Conservation (phyloP, 2,797 vertebrate species). For the Coccyzus lansbergi region DNA sequence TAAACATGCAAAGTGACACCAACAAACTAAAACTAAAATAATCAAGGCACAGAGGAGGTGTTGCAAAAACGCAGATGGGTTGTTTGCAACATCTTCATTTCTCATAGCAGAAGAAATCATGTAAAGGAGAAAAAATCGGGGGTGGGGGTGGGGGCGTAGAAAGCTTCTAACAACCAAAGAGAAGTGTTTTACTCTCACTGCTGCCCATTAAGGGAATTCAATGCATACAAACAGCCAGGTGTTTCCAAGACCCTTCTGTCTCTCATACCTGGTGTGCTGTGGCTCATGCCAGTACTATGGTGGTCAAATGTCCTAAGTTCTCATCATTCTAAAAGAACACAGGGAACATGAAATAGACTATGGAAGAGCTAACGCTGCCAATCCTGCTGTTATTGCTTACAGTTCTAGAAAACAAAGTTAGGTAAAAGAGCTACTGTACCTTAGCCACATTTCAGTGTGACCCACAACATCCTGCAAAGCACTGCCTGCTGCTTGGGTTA, state of each 20-base stretch:
- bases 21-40: slow-evolving; percentile 52
- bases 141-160: too few species aligned
- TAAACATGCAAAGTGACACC: slow-evolving; percentile 14
- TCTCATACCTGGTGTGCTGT: neutral
- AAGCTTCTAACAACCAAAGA: neutral
- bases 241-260: rapidly evolving
- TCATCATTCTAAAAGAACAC: neutral
- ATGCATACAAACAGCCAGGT: neutral
- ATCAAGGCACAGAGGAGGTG: slow-evolving; percentile 33
- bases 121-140: neutral
- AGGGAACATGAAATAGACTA: neutral
- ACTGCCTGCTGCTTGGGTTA: neutral
- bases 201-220: neutral
- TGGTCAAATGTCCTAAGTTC: neutral
- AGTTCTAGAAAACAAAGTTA: neutral
- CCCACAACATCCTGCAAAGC: rapidly evolving
- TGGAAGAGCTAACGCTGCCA: neutral
- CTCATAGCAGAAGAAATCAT: neutral
- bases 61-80: slow-evolving; percentile 20
- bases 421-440: neutral
- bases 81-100: slow-evolving; percentile 22
- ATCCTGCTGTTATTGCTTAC: neutral
- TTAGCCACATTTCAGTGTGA: neutral
- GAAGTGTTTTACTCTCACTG: neutral
- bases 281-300: neutral